Percentiles rank a stretch among this genome's conserved stretches.
Evolutionary conservation across 2,113 vertebrate species (phyloP).

Genomic region (Globicephala melas): DNA sequence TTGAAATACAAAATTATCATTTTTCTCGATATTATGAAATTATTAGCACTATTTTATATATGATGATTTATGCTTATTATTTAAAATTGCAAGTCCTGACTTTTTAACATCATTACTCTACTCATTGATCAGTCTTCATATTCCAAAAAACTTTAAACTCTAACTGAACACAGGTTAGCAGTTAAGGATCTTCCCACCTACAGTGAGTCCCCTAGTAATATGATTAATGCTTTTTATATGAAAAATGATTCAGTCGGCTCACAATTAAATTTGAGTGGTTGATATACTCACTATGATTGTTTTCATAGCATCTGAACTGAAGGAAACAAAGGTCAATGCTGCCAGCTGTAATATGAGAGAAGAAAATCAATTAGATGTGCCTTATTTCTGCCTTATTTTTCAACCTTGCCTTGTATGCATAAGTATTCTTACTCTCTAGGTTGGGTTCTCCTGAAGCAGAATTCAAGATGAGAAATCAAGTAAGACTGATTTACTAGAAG

Average conservation of each 20-base stretch:
- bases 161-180: neutral
- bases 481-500: neutral
- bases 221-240: neutral
- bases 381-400: neutral
- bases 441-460: neutral
- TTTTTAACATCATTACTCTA: neutral
- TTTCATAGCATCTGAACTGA: neutral
- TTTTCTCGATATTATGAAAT: neutral
- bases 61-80: neutral
- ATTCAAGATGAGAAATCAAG: neutral
- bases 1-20: neutral
- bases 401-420: neutral
- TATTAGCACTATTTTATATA: neutral
- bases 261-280: neutral
- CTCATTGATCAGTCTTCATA: neutral
- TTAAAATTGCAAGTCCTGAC: neutral
- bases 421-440: neutral
- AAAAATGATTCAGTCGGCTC: neutral
- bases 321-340: neutral
- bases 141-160: neutral
- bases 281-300: neutral
- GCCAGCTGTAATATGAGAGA: neutral
- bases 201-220: neutral
- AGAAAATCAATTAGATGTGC: neutral
- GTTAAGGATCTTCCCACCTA: neutral